Conservation (phyloP, 2,113 vertebrate genomes). For the Phocoena phocoena region DNA sequence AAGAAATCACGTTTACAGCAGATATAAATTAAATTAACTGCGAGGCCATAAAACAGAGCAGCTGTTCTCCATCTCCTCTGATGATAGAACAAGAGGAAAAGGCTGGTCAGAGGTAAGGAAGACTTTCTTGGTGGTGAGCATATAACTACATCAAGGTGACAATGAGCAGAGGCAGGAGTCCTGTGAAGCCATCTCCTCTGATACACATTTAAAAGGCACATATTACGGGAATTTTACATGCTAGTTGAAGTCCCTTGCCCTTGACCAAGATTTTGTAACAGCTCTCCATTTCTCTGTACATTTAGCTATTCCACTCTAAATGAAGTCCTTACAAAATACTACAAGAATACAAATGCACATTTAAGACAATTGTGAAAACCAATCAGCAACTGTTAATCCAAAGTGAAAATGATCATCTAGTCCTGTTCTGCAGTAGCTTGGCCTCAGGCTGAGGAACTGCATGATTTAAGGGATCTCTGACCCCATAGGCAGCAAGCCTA, state of each 20-base stretch:
- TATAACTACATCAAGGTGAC: background rate
- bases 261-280: background rate
- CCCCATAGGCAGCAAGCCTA: background rate
- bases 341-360: background rate
- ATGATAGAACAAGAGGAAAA: background rate
- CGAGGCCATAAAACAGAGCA: constrained; percentile 43
- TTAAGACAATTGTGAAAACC: background rate
- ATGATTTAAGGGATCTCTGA: background rate
- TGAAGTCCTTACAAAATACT: background rate
- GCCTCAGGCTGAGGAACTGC: background rate
- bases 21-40: constrained; percentile 68
- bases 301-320: background rate
- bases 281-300: background rate
- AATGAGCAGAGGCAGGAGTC: background rate
- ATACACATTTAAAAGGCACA: background rate
- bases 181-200: background rate
- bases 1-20: constrained; percentile 52
- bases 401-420: background rate
- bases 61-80: constrained; percentile 42
- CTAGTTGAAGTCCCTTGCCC: background rate
- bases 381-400: background rate
- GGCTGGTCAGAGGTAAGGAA: background rate
- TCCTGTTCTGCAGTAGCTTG: too few species aligned
- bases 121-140: background rate
- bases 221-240: background rate